Conservation (phyloP, 2,888 invertebrate genomes). For the Melipona bicolor region DNA sequence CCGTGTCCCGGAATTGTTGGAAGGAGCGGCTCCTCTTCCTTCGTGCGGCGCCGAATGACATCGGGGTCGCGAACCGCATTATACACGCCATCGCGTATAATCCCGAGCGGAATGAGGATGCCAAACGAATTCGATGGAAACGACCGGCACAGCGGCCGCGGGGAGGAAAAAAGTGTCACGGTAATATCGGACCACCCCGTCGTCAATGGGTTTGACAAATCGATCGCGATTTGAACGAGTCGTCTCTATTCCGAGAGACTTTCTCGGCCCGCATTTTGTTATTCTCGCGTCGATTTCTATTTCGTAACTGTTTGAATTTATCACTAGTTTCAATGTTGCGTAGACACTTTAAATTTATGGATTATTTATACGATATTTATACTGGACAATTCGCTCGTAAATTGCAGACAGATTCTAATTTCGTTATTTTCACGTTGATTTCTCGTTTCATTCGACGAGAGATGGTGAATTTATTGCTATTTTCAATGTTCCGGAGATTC, state of each 20-base stretch:
- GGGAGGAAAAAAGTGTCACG: constrained; percentile 29
- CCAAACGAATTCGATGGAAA: constrained; percentile 15
- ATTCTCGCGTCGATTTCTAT: too few species aligned
- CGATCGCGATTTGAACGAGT: constrained; percentile 32
- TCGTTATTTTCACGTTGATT: too few species aligned
- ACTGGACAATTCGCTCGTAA: too few species aligned
- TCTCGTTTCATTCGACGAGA: background rate
- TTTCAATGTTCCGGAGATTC: too few species aligned
- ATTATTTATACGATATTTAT: too few species aligned
- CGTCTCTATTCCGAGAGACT: background rate
- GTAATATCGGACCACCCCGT: constrained; percentile 59
- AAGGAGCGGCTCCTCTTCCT: constrained; percentile 8
- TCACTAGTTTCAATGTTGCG: too few species aligned
- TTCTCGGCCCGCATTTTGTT: too few species aligned
- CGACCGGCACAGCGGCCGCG: background rate
- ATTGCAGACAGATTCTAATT: too few species aligned
- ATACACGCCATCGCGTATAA: constrained; percentile 74
- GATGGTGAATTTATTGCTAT: background rate
- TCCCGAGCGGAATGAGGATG: constrained; percentile 55
- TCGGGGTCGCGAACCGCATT: constrained; percentile 72
- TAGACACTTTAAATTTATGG: too few species aligned
- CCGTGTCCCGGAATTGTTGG: constrained; percentile 73
- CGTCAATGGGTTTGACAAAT: constrained; percentile 63
- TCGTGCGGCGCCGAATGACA: constrained; percentile 44
- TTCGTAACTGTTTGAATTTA: too few species aligned